phyloP scores from a whole-genome alignment of 2,888 invertebrate species.

The Diplolepis rosae region DNA sequence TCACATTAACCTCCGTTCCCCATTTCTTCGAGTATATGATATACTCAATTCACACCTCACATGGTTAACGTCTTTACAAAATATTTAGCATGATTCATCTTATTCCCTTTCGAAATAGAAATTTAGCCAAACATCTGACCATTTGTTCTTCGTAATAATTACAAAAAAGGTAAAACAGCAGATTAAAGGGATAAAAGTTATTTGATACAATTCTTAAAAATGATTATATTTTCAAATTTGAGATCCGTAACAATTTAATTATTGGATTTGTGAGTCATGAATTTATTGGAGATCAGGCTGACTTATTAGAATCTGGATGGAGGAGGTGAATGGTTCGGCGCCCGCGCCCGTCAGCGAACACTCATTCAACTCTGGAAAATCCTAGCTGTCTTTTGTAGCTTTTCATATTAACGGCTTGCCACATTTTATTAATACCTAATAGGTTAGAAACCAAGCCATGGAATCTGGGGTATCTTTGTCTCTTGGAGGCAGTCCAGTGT shows the following conservation, averaged over 20 bases:
- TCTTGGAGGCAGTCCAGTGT: constrained; percentile 70
- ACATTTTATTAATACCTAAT: constrained; percentile 72
- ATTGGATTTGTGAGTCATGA: no score
- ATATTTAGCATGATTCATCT: neutral
- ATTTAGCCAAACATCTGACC: no score
- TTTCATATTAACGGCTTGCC: constrained; percentile 68
- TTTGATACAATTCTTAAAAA: no score
- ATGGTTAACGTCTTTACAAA: neutral
- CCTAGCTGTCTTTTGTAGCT: constrained; percentile 50
- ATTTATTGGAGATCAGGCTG: no score
- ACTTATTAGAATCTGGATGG: neutral
- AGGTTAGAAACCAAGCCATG: constrained; percentile 66
- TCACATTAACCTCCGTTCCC: constrained; percentile 56
- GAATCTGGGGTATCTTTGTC: constrained; percentile 63
- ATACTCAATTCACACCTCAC: neutral
- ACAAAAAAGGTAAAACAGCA: no score
- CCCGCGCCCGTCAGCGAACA: neutral
- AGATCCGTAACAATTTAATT: no score
- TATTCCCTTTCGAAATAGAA: neutral
- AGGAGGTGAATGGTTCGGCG: constrained; percentile 5
- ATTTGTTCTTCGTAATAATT: no score
- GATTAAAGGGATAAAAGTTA: no score
- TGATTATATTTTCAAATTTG: no score
- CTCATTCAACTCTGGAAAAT: no score
- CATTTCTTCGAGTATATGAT: constrained; percentile 28